Conservation (phyloP, 2,113 vertebrate species). For the Entomyzon cyanotis region DNA sequence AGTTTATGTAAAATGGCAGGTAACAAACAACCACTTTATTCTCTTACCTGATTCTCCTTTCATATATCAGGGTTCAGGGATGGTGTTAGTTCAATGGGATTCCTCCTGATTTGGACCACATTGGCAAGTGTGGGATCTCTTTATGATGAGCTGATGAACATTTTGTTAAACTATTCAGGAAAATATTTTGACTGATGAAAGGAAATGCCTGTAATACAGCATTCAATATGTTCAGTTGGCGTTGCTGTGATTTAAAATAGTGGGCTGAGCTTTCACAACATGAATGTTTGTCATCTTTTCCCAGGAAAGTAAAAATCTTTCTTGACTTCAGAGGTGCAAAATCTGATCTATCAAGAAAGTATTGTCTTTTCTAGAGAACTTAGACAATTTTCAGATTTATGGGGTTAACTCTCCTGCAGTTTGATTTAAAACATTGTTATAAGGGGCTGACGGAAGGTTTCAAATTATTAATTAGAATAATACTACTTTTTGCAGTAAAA, state of each 20-base stretch:
- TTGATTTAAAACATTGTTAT: slow-evolving; percentile 8
- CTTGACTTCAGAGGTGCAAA: background rate
- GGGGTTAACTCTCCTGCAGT: background rate
- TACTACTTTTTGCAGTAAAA: background rate
- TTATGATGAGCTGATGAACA: background rate
- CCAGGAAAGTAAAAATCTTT: background rate
- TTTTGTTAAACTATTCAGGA: slow-evolving; percentile 29
- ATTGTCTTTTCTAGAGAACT: background rate
- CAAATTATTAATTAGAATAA: slow-evolving; percentile 1
- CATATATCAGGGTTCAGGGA: rapidly evolving
- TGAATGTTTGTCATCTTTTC: background rate
- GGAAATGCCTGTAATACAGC: background rate
- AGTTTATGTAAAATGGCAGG: slow-evolving; percentile 12
- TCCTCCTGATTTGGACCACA: background rate
- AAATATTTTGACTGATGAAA: slow-evolving; percentile 27
- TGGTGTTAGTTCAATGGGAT: background rate
- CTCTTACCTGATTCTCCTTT: background rate
- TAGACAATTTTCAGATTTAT: slow-evolving; percentile 31
- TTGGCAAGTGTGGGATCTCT: background rate
- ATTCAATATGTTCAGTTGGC: background rate
- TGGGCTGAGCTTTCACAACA: background rate
- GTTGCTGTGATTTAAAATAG: background rate
- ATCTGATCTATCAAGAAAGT: background rate
- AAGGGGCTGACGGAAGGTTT: background rate
- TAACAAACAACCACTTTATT: slow-evolving; percentile 23